Base-by-base conservation (phyloP, 2,797 vertebrate species). In the Gouania willdenowi region DNA sequence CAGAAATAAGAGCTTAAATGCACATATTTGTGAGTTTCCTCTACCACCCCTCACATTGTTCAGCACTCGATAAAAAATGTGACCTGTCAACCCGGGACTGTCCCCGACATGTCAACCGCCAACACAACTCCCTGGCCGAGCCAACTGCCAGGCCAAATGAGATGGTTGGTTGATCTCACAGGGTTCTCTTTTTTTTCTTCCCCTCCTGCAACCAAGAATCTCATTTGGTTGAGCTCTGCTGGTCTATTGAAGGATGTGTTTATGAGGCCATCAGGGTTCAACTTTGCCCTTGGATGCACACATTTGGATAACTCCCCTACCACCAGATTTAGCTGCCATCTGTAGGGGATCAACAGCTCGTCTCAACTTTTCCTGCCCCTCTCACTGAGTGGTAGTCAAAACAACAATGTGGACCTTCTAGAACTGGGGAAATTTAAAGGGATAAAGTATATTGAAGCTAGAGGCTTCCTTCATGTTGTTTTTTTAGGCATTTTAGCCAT, bases 241-340 rank as follows among this genome's bases (percentile, higher is more conserved):
- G 53, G 4, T 12, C 76, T 83, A 67, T 60, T 68, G 59, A 55
- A 42, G 41, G 67, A 78, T 38, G 77, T 83, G 82, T 85, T 82
- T 75, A 79, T 77, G 56, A 48, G 51, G 36, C 5, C 5, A 56
- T 54, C 26, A n/a, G 32, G 50, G 39, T 66, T 61, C 52, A 66
- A 40, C 52, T 25, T n/a, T 49, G 43, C 14, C 45, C 49, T 55
- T 45, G 9, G 26, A 24, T 44, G 31, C 10, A 54, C 37, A 17
- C 47, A 20, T 71, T 55, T 60, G 44, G 39, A 16, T 17, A 48
- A 43, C 23, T 53, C 23, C 66, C 41, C 35, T 13, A 1, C 26
- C 17, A 19, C 39, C 29, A 31, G 17, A 57, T 71, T 60, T 40
- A 34, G 48, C 28, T 19, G 26, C 31, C 28, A 38, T 65, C 42